Evolutionary conservation across 2,113 vertebrate genomes (phyloP).

Genomic region (Microcebus murinus): DNA sequence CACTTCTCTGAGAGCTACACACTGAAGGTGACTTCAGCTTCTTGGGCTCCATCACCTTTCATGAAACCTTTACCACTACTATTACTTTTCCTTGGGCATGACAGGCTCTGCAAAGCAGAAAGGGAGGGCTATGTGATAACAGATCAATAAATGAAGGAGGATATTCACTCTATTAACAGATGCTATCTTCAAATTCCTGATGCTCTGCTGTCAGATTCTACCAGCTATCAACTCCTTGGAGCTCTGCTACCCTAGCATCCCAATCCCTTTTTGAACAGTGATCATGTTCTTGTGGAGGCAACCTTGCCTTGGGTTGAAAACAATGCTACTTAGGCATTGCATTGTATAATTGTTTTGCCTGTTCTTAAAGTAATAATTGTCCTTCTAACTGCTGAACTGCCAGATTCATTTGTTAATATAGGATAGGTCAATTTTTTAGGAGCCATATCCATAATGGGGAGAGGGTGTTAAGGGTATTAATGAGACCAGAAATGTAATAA

Average conservation of each 20-base stretch:
- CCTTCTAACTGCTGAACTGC: not conserved
- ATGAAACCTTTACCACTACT: not conserved
- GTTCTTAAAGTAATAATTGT: not conserved
- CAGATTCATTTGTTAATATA: constrained; percentile 16
- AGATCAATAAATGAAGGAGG: not conserved
- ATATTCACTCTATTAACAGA: not conserved
- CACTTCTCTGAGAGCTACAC: not conserved
- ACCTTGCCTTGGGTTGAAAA: not conserved
- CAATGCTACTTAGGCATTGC: not conserved
- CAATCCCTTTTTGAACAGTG: not conserved
- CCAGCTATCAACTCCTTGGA: not conserved
- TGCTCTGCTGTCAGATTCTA: not conserved
- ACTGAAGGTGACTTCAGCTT: not conserved
- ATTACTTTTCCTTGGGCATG: not conserved
- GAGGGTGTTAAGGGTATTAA: not conserved
- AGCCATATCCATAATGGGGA: not conserved
- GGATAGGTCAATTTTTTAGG: not conserved
- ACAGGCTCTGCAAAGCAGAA: not conserved
- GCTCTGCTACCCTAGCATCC: not conserved
- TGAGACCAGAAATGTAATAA: not conserved
- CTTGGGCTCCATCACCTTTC: not conserved
- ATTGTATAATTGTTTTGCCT: constrained; percentile 10
- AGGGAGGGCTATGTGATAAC: not conserved
- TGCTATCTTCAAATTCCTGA: not conserved
- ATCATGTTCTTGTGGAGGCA: not conserved